Conservation (phyloP, 2,888 invertebrate genomes). For the Pammene aurita region DNA sequence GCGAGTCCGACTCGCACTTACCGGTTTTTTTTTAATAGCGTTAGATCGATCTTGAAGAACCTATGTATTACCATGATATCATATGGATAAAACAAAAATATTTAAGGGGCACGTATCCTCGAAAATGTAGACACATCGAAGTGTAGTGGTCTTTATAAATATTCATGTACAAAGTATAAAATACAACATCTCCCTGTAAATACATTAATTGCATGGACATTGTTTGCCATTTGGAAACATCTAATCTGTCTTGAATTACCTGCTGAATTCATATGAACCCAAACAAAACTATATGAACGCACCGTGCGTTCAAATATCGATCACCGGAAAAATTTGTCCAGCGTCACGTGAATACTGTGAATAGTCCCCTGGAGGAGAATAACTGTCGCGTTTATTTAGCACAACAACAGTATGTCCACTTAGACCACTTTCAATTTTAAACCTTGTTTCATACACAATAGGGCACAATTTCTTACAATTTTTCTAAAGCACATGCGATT, state of each 20-base stretch:
- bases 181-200: no score
- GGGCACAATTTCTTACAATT: background rate
- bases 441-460: background rate
- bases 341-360: background rate
- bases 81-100: no score
- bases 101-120: no score
- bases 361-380: conserved; percentile 22
- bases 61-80: no score
- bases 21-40: no score
- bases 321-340: conserved; percentile 10
- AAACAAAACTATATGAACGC: background rate
- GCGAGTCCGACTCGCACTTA: no score
- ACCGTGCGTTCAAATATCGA: conserved; percentile 15
- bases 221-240: background rate
- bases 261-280: background rate
- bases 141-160: no score
- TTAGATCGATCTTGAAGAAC: no score
- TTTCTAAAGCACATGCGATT: background rate
- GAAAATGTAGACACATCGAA: no score
- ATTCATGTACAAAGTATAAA: no score
- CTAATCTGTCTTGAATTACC: no score
- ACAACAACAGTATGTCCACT: background rate
- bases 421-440: background rate
- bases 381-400: background rate
- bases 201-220: no score